These are phyloP conservation scores for Mythimna ferrago DNA, from an alignment of 2,888 invertebrate genomes.

Conservation along the genomic window DNA sequence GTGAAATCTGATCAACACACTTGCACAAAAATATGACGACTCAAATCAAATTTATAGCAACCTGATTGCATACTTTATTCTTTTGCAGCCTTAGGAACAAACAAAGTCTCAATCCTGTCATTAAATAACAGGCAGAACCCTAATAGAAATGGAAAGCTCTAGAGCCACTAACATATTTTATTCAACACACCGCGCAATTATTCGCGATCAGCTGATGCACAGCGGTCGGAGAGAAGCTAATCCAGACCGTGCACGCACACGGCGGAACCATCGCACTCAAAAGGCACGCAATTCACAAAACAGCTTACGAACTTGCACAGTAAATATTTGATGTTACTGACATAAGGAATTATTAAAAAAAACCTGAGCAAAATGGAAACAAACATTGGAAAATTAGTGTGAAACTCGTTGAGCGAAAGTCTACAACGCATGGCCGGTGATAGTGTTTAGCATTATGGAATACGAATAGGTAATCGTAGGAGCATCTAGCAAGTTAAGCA, in stretches of 20 bases:
- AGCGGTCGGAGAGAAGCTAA: slow-evolving; percentile 2
- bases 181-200: slow-evolving; percentile 1
- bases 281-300: not conserved
- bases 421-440: too few relatives aligned
- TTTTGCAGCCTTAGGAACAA: not conserved
- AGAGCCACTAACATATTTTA: not conserved
- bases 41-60: not conserved
- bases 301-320: not conserved
- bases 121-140: not conserved
- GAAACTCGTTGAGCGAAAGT: too few relatives aligned
- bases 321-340: not conserved
- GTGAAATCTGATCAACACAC: not conserved
- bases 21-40: not conserved
- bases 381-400: too few relatives aligned
- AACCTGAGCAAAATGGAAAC: not conserved
- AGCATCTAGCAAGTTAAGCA: too few relatives aligned
- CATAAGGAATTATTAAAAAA: not conserved
- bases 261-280: not conserved
- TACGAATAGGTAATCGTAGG: too few relatives aligned
- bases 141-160: not conserved
- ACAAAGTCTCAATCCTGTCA: not conserved
- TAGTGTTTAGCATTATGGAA: too few relatives aligned
- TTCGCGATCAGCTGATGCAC: slow-evolving; percentile 28
- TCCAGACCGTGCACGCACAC: not conserved
- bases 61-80: not conserved